phyloP scores from a whole-genome alignment of 2,888 invertebrate genomes.

The Athalia rosae region DNA sequence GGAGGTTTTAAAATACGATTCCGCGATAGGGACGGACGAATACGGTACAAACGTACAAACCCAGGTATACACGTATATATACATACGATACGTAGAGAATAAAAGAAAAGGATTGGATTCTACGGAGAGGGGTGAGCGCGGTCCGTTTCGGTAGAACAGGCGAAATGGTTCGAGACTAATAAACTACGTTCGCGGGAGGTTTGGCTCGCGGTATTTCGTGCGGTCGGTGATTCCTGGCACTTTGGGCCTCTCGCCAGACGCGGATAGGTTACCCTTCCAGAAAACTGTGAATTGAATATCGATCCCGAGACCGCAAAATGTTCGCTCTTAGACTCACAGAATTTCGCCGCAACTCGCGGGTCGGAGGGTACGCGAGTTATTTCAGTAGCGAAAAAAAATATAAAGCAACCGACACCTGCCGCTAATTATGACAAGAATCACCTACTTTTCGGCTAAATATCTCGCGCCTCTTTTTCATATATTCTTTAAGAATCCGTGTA shows the following conservation, averaged over 20 bases:
- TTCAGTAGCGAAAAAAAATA: too few species aligned
- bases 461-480: background rate
- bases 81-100: background rate
- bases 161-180: conserved; percentile 47
- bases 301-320: background rate
- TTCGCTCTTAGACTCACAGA: background rate
- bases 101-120: background rate
- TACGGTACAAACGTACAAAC: too few species aligned
- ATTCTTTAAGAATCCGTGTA: background rate
- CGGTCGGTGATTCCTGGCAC: conserved; percentile 11
- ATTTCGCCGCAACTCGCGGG: too few species aligned
- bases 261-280: background rate
- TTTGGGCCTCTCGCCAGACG: conserved; percentile 37
- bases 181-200: conserved; percentile 34
- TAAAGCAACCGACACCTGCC: too few species aligned
- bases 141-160: conserved; percentile 26
- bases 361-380: too few species aligned
- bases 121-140: conserved; percentile 1
- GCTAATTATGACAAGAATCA: too few species aligned
- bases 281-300: conserved; percentile 37
- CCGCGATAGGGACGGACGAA: too few species aligned
- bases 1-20: too few species aligned
- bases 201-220: conserved; percentile 30
- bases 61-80: too few species aligned
- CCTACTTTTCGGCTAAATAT: background rate